Evolutionary conservation across 2,113 vertebrate genomes (phyloP).

Genomic region (Microtus oregoni): DNA sequence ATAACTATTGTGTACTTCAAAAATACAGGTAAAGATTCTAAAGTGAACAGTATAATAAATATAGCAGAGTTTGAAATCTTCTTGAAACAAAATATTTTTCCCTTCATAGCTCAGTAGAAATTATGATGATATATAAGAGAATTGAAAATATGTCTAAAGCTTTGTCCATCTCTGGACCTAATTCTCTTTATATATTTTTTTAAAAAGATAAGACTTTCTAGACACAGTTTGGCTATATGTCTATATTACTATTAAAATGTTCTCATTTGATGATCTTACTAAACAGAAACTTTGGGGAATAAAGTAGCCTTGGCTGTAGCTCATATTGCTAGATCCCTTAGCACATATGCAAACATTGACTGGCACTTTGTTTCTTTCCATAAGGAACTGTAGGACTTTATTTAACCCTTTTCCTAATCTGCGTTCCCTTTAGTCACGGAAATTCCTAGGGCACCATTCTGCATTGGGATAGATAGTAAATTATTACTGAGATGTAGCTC

Average conservation of each 20-base stretch:
- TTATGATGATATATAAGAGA: constrained; percentile 26
- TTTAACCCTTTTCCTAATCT: not conserved
- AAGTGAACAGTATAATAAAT: constrained; percentile 36
- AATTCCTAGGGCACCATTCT: not conserved
- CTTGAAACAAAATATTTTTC: constrained; percentile 60
- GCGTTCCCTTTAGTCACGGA: not conserved
- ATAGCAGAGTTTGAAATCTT: constrained; percentile 43
- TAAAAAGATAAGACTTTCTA: constrained; percentile 22
- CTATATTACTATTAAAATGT: not conserved
- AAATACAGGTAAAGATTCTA: constrained; percentile 68
- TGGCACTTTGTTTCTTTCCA: constrained; percentile 13
- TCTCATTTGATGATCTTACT: constrained; percentile 1
- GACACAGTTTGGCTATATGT: not conserved
- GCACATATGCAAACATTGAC: not conserved
- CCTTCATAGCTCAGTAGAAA: not conserved
- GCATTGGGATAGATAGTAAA: constrained; percentile 1
- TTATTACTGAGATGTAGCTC: not conserved
- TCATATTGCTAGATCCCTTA: not conserved
- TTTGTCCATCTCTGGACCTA: not conserved
- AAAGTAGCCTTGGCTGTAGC: not conserved
- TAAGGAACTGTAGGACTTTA: not conserved
- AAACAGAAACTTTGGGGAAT: not conserved
- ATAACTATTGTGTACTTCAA: constrained; percentile 68
- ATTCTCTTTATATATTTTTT: constrained; percentile 15
- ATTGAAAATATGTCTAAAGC: constrained; percentile 8